Evolutionary conservation across 2,113 vertebrate species (phyloP).

Genomic region (Chaetorhynchus papuensis): DNA sequence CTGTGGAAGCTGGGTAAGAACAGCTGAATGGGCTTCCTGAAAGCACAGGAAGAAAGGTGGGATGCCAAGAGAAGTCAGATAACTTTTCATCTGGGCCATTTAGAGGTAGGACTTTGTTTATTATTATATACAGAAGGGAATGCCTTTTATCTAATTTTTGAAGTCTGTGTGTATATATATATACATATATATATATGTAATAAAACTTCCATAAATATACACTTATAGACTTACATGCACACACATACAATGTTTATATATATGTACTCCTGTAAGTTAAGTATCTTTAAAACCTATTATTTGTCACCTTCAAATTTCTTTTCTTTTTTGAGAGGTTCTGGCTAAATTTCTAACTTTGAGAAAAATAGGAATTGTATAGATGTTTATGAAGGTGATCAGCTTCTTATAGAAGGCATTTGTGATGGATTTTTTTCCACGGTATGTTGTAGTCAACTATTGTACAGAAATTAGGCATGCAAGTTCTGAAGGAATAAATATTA

Average conservation of each 20-base stretch:
- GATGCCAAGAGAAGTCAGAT: neutral
- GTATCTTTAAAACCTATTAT: neutral
- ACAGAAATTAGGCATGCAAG: neutral
- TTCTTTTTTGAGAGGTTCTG: neutral
- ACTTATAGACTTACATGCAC: neutral
- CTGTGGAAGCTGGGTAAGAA: neutral
- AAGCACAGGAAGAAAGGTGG: neutral
- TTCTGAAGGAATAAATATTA: neutral
- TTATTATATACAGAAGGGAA: neutral
- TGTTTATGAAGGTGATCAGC: neutral
- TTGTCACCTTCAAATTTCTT: neutral
- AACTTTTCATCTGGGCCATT: neutral
- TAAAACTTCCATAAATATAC: neutral
- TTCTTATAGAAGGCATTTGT: neutral
- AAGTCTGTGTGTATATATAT: fast-evolving
- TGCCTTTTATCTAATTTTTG: neutral
- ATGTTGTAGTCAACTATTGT: neutral
- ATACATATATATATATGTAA: fast-evolving
- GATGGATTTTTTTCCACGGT: neutral
- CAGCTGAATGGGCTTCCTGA: fast-evolving
- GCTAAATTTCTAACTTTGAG: neutral
- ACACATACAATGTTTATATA: neutral
- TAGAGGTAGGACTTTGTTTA: neutral
- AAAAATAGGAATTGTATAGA: neutral
- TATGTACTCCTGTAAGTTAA: neutral